Conservation (phyloP, 1,140 invertebrate species). For the Globodera rostochiensis region DNA sequence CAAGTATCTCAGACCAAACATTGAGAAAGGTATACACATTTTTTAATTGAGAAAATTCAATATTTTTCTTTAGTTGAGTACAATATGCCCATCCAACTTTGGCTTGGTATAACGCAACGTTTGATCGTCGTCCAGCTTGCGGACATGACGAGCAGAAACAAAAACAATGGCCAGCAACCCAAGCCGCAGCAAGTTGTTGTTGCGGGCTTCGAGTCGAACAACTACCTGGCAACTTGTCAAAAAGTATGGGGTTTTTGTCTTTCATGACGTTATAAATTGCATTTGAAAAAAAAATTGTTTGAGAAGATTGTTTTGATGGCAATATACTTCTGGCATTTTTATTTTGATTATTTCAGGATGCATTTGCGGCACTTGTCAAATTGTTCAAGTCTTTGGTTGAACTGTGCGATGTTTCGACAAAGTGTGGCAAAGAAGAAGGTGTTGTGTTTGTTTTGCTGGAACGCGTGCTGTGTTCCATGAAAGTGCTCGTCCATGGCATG, state of each 20-base stretch:
- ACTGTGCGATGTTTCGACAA: neutral
- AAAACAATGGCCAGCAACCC: neutral
- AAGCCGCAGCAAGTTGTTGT: conserved; percentile 22
- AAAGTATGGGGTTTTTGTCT: conserved; percentile 4
- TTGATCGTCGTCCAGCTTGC: conserved; percentile 19
- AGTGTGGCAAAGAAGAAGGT: neutral
- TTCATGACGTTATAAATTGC: no score
- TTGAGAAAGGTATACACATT: conserved; percentile 3
- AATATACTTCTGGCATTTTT: no score
- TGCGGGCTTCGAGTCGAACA: conserved; percentile 39
- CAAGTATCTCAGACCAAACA: conserved; percentile 20
- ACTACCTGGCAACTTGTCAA: conserved; percentile 40
- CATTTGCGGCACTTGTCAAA: conserved; percentile 3
- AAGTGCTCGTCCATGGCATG: conserved; percentile 31
- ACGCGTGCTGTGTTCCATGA: conserved; percentile 20
- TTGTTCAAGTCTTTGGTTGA: conserved; percentile 27
- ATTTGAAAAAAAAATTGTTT: no score
- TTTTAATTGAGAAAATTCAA: conserved; percentile 6
- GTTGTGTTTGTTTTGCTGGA: conserved; percentile 24
- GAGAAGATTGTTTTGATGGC: no score
- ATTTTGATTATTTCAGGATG: conserved; percentile 25
- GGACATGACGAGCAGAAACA: conserved; percentile 1
- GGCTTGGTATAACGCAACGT: conserved; percentile 36
- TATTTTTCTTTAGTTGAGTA: conserved; percentile 33
- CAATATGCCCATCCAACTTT: conserved; percentile 9